Base-by-base conservation (phyloP, 2,797 vertebrate genomes). In the Lates japonicus region DNA sequence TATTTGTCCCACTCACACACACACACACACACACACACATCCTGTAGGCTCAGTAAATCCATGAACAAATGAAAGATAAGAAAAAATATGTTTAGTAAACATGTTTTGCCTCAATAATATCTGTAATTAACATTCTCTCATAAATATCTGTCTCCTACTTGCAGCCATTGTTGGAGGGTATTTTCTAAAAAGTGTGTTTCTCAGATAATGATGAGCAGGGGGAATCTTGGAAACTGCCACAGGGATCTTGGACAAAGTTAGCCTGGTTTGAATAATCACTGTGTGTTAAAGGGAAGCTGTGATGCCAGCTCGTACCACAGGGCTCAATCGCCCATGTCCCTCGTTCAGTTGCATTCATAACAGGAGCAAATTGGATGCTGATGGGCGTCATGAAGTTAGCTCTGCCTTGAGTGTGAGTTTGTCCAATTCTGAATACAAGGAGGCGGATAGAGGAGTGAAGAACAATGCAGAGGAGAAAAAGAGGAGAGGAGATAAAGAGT, bases 201-300 rank as follows among this genome's bases (percentile, higher is more conserved):
- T 78, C 17, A 49, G 57, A 77, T 74, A 66, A 70, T 39, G 52
- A 71, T 19, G 49, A n/a, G 48, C 57, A 16, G 62, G 6, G 25
- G 46, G 25, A 42, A 48, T 64, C 39, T n/a, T 46, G 20, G n/a
- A 54, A 20, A 61, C 16, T 69, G 39, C 61, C 31, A 7, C 2
- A 1, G 58, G 62, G 54, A 42, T 41, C 11, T 42, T 12, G 44
- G 49, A 79, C 51, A 64, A 59, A 61, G 77, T 64, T 48, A 44
- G 39, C 57, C n/a, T 9, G 60, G 51, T 35, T 57, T 46, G 64
- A 49, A 76, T 80, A 80, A 86, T 82, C 70, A 4, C 61, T 10
- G 22, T 4, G 69, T 69, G 55, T 70, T 69, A 12, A 33, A 17
- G 29, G 29, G 16, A 73, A 51, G 29, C 55, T 48, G 69, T 1